phyloP scores from a whole-genome alignment of 2,113 vertebrate genomes.

The Callithrix jacchus region DNA sequence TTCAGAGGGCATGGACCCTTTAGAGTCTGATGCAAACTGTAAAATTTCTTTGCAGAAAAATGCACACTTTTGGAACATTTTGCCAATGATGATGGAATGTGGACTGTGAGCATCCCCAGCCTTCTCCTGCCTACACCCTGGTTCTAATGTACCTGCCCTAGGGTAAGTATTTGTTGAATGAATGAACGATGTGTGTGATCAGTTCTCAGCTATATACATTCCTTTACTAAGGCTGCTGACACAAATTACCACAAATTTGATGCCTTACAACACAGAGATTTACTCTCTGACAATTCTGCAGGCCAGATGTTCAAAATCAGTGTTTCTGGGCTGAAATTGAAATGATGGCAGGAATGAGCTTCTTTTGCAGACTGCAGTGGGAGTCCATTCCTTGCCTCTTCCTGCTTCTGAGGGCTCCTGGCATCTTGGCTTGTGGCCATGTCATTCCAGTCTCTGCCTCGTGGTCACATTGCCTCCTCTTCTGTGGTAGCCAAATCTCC shows the following conservation, averaged over 20 bases:
- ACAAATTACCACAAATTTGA: not conserved
- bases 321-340: not conserved
- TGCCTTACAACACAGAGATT: not conserved
- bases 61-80: not conserved
- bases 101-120: rapidly evolving
- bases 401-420: not conserved
- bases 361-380: not conserved
- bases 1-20: not conserved
- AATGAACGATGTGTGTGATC: not conserved
- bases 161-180: not conserved
- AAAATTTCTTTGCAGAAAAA: not conserved
- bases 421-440: not conserved
- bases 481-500: not conserved
- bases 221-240: not conserved
- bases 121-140: not conserved
- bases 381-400: not conserved
- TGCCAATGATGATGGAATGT: not conserved
- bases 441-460: not conserved
- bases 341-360: rapidly evolving
- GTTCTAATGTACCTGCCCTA: not conserved
- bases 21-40: not conserved
- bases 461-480: not conserved
- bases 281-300: not conserved
- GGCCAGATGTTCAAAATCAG: not conserved
- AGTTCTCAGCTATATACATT: not conserved